A percentile compares a stretch with the other conserved stretches of the same genome.
Conservation (phyloP, 2,888 invertebrate species). For the Nomada ferruginata region DNA sequence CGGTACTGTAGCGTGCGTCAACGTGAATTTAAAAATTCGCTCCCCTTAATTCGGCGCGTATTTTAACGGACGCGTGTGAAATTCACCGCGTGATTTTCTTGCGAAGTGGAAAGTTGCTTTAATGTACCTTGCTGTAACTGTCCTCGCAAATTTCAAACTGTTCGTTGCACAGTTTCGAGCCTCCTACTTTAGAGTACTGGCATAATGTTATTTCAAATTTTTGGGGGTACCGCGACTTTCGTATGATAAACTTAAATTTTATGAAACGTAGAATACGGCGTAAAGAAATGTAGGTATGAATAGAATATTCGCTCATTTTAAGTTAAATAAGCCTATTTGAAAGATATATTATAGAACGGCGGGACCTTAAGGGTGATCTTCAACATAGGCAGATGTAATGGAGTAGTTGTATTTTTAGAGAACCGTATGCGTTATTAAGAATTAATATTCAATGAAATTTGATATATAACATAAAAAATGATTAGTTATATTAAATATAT, state of each 20-base stretch:
- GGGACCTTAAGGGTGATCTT: constrained; percentile 32
- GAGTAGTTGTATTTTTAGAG: too few relatives aligned
- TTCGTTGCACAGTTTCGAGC: not conserved
- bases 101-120: not conserved
- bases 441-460: too few relatives aligned
- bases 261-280: not conserved
- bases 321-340: not conserved
- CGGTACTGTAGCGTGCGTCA: not conserved
- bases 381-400: constrained; percentile 13
- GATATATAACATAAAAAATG: too few relatives aligned
- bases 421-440: too few relatives aligned
- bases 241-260: not conserved
- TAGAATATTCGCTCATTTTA: not conserved
- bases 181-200: not conserved
- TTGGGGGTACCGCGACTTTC: not conserved
- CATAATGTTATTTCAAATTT: not conserved
- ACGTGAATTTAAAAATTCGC: constrained; percentile 21
- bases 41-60: not conserved
- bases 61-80: constrained; percentile 1
- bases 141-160: not conserved
- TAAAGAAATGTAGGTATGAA: not conserved
- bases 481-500: too few relatives aligned
- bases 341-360: not conserved
- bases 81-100: not conserved
- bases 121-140: not conserved